Evolutionary conservation across 1,140 invertebrate species (phyloP).

Genomic region (Anoplolepis gracilipes): DNA sequence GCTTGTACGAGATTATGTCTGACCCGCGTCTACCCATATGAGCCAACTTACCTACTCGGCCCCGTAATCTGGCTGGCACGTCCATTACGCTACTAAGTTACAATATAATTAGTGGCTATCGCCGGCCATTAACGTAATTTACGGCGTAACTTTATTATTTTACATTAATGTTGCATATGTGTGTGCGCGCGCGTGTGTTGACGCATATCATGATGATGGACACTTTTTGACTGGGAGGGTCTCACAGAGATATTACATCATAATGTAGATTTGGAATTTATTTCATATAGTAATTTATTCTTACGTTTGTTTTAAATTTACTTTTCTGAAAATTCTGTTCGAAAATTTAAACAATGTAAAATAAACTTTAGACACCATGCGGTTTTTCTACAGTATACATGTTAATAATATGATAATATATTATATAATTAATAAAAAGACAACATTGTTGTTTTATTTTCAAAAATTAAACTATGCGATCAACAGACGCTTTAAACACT

Average conservation of each 20-base stretch:
- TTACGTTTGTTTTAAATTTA: background rate
- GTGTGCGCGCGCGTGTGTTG: background rate
- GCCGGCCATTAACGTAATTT: slow-evolving; percentile 55
- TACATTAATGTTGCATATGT: slow-evolving; percentile 25
- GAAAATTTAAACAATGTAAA: no score
- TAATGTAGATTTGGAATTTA: background rate
- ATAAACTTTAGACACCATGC: no score
- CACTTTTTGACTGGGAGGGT: slow-evolving; percentile 10
- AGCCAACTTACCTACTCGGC: slow-evolving; percentile 51
- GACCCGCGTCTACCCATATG: slow-evolving; percentile 61
- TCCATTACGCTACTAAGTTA: slow-evolving; percentile 62
- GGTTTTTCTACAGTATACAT: no score
- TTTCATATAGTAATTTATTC: background rate
- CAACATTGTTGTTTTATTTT: background rate
- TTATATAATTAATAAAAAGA: background rate
- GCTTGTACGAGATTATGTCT: slow-evolving; percentile 60
- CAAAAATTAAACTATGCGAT: background rate
- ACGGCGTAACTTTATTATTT: slow-evolving; percentile 58
- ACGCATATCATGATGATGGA: slow-evolving; percentile 18
- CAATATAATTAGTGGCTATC: slow-evolving; percentile 62
- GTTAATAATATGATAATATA: no score
- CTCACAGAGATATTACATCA: background rate
- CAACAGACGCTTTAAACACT: background rate
- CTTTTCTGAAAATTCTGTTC: no score
- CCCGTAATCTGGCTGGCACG: slow-evolving; percentile 53